Conservation (phyloP, 2,888 invertebrate genomes). For the Drosophila picticornis region DNA sequence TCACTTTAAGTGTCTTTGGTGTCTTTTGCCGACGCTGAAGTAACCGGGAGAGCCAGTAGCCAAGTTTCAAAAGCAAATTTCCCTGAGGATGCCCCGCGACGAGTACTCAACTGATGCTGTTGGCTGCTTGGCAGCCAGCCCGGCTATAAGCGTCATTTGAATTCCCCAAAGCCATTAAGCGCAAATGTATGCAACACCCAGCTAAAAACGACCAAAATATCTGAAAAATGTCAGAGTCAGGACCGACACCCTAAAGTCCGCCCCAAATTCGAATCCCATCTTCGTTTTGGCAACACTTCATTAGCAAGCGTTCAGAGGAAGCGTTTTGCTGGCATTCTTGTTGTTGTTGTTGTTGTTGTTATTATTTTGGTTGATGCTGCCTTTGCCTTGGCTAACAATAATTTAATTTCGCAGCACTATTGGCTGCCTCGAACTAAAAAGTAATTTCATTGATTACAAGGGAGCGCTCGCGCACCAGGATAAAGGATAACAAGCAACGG, state of each 20-base stretch:
- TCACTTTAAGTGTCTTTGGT: constrained; percentile 64
- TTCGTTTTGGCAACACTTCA: constrained; percentile 72
- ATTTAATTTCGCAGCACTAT: constrained; percentile 74
- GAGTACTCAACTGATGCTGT: constrained; percentile 27
- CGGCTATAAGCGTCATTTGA: constrained; percentile 78
- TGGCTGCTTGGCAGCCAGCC: constrained; percentile 45
- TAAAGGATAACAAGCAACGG: constrained; percentile 62
- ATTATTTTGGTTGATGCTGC: constrained; percentile 5
- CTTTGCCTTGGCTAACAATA: constrained; percentile 60
- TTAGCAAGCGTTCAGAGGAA: constrained; percentile 69
- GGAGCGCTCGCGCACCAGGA: constrained; percentile 22
- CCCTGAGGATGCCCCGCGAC: constrained; percentile 65
- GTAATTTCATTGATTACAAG: constrained; percentile 79
- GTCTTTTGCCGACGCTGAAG: constrained; percentile 25
- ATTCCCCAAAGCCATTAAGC: constrained; percentile 80
- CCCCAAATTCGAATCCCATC: constrained; percentile 38
- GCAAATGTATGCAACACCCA: constrained; percentile 77
- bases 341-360: constrained; percentile 13
- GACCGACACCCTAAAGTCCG: constrained; percentile 15
- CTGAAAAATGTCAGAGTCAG: constrained; percentile 73
- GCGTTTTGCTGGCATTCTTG: constrained; percentile 8
- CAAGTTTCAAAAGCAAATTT: constrained; percentile 76
- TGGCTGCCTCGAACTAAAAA: constrained; percentile 71
- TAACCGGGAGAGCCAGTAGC: constrained; percentile 33
- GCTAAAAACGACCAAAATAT: constrained; percentile 55